Evolutionary conservation across 92 coral and sea anemone genomes (phyloP).

Genomic region (Porites evermanni): DNA sequence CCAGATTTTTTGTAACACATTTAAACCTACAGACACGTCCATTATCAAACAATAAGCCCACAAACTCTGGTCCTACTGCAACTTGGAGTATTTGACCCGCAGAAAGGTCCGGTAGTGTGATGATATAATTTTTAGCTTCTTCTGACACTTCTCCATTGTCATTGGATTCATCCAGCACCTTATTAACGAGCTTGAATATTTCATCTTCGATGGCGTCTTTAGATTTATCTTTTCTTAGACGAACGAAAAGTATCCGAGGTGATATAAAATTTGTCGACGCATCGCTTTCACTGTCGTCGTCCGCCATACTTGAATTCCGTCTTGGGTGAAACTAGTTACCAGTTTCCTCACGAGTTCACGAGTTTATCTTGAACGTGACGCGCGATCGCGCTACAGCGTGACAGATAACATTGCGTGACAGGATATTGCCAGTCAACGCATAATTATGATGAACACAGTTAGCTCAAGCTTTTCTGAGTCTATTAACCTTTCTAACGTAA

Average conservation of each 20-base stretch:
- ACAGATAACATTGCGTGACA: slow-evolving; percentile 19
- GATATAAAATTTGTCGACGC: slow-evolving; percentile 34
- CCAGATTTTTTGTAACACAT: slow-evolving; percentile 75
- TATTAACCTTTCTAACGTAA: too few relatives aligned
- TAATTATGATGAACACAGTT: too few relatives aligned
- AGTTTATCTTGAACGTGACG: not conserved
- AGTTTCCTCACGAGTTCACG: slow-evolving; percentile 2
- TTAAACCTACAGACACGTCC: slow-evolving; percentile 91
- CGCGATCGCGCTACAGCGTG: not conserved
- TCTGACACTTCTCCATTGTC: slow-evolving; percentile 34
- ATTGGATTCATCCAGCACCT: slow-evolving; percentile 58
- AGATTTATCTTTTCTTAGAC: slow-evolving; percentile 86
- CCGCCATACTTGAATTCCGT: slow-evolving; percentile 75
- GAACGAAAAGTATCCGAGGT: slow-evolving; percentile 80
- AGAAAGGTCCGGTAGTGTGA: slow-evolving; percentile 61
- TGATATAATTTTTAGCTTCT: slow-evolving; percentile 67
- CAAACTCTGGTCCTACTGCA: slow-evolving; percentile 82
- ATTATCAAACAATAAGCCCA: slow-evolving; percentile 79
- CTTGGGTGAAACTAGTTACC: slow-evolving; percentile 24
- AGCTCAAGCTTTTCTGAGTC: too few relatives aligned
- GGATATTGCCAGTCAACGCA: too few relatives aligned
- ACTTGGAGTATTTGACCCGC: slow-evolving; percentile 78
- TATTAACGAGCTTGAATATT: slow-evolving; percentile 72
- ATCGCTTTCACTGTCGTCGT: slow-evolving; percentile 33
- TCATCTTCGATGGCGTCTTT: slow-evolving; percentile 83